Conservation (phyloP, 2,113 vertebrate genomes). For the Salvelinus sp. region DNA sequence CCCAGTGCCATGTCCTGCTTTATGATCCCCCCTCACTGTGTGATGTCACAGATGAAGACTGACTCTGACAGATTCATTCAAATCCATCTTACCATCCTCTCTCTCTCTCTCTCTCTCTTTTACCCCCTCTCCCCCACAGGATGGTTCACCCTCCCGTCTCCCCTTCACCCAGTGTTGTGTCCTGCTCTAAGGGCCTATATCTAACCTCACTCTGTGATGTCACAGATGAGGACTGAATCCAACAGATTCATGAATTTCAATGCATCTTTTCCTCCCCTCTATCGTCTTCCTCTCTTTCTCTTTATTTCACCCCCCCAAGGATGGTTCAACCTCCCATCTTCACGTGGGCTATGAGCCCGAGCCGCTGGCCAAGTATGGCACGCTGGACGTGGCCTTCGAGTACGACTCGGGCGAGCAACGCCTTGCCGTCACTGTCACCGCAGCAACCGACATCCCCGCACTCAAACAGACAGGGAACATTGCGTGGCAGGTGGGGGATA, state of each 20-base stretch:
- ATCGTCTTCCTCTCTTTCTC: conserved; percentile 1
- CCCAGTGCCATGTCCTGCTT: too few species aligned
- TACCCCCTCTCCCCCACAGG: not conserved
- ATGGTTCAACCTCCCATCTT: conserved; percentile 84
- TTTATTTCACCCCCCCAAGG: conserved; percentile 69
- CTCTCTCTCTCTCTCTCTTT: not conserved
- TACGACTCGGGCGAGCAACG: conserved; percentile 93
- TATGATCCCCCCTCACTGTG: too few species aligned
- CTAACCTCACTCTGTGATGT: too few species aligned
- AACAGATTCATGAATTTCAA: too few species aligned
- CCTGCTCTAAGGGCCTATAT: too few species aligned
- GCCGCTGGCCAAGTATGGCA: conserved; percentile 92
- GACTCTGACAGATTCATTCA: too few species aligned
- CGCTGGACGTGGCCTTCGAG: conserved; percentile 96
- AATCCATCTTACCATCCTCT: not conserved
- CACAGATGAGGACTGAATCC: too few species aligned
- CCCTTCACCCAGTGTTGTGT: not conserved
- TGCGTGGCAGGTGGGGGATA: conserved; percentile 82
- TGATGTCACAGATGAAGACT: too few species aligned
- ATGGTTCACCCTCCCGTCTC: not conserved
- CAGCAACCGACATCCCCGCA: conserved; percentile 92
- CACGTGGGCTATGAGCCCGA: conserved; percentile 92
- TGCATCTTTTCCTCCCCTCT: not conserved
- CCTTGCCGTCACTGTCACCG: conserved; percentile 94
- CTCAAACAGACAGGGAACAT: conserved; percentile 90